Conservation (phyloP, 2,113 vertebrate genomes). For the Bubo bubo region DNA sequence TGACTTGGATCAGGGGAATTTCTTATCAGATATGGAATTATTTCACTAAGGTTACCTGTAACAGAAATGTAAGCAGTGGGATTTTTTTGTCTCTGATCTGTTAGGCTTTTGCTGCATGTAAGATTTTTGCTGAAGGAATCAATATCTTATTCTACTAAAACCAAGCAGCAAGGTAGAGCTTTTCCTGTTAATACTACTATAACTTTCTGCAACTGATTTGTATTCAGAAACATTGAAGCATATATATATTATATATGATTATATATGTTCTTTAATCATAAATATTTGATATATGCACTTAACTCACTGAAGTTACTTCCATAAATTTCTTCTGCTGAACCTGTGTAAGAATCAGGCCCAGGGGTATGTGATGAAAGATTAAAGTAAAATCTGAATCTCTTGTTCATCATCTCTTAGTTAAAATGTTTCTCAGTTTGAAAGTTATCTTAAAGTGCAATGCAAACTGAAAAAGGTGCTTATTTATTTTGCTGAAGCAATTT, state of each 20-base stretch:
- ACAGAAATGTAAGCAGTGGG: background rate
- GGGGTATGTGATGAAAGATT: background rate
- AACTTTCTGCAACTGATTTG: background rate
- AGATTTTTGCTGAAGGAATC: background rate
- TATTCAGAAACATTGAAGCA: background rate
- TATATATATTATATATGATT: background rate
- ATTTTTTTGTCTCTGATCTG: background rate
- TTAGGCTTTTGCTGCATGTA: background rate
- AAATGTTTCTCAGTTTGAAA: background rate
- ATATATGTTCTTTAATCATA: background rate
- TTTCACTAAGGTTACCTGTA: constrained; percentile 5
- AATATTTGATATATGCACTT: background rate
- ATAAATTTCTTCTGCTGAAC: background rate
- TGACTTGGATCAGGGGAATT: background rate
- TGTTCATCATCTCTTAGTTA: background rate
- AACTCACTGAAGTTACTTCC: background rate
- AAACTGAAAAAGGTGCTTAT: background rate
- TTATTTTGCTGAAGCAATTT: constrained; percentile 18
- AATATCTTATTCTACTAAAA: background rate
- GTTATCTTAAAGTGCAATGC: background rate
- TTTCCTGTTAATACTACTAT: background rate
- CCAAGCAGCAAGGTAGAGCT: background rate
- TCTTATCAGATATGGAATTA: background rate
- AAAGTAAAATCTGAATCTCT: background rate
- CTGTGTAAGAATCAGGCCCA: background rate